phyloP scores from a whole-genome alignment of 2,113 vertebrate species.

The Xiphophorus couchianus region DNA sequence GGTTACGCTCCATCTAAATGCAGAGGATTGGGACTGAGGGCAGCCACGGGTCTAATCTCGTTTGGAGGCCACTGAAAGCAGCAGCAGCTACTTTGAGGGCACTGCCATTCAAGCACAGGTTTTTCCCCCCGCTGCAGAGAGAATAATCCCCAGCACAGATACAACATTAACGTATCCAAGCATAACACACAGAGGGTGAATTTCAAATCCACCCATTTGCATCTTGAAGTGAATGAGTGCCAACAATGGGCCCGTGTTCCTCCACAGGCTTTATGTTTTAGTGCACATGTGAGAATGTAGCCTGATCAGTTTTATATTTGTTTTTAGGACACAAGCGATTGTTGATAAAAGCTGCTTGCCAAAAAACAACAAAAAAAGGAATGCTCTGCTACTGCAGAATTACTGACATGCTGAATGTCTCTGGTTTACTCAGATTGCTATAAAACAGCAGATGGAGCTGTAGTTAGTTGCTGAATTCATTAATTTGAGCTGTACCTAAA shows the following conservation, averaged over 20 bases:
- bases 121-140: conserved; percentile 73
- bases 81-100: conserved; percentile 76
- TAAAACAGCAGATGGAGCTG: conserved; percentile 71
- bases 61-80: conserved; percentile 81
- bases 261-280: conserved; percentile 54
- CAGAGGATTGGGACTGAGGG: conserved; percentile 77
- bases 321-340: conserved; percentile 17
- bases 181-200: conserved; percentile 79
- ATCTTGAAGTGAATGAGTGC: conserved; percentile 77
- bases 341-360: conserved; percentile 50
- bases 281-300: conserved; percentile 36
- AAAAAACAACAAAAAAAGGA: conserved; percentile 15
- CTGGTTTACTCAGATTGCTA: conserved; percentile 40
- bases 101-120: conserved; percentile 79
- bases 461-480: conserved; percentile 54
- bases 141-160: conserved; percentile 82
- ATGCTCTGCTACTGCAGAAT: conserved; percentile 24
- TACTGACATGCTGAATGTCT: conserved; percentile 18
- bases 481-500: conserved; percentile 49
- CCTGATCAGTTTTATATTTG: conserved; percentile 19
- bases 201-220: conserved; percentile 81
- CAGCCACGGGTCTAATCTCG: conserved; percentile 80
- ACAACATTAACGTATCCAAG: conserved; percentile 83
- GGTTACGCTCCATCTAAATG: conserved; percentile 77
- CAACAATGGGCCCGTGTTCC: conserved; percentile 61